Evolutionary conservation across 2,113 vertebrate species (phyloP).

Genomic region (Sturnira hondurensis): DNA sequence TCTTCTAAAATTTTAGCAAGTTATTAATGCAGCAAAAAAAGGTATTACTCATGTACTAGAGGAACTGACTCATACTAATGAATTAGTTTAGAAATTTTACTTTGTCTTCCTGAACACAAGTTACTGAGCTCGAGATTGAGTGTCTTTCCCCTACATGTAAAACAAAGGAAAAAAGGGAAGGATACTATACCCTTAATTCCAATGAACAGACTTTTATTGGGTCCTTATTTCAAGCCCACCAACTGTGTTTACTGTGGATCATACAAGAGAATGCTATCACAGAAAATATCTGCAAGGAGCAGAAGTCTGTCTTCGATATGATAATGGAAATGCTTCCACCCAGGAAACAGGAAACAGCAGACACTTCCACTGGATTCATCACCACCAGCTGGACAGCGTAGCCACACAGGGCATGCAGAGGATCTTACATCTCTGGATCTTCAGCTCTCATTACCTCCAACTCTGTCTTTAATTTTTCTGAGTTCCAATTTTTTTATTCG

Average conservation of each 20-base stretch:
- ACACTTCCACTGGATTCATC: not conserved
- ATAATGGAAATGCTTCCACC: not conserved
- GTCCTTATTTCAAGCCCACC: not conserved
- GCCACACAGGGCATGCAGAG: accelerated
- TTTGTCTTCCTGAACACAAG: not conserved
- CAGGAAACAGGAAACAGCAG: not conserved
- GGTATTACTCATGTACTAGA: not conserved
- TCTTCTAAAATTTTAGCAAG: constrained; percentile 67
- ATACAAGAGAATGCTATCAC: not conserved
- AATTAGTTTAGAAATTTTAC: constrained; percentile 35
- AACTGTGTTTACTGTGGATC: not conserved
- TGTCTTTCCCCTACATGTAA: not conserved
- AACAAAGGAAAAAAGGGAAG: not conserved
- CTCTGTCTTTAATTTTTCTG: not conserved
- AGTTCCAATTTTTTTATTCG: not conserved
- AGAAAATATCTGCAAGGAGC: not conserved
- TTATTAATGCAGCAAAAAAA: constrained; percentile 53
- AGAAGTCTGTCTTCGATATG: not conserved
- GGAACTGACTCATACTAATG: constrained; percentile 43
- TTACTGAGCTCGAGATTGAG: not conserved
- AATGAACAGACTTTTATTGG: not conserved
- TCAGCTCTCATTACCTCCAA: not conserved
- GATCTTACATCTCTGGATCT: not conserved
- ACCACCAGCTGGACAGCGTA: not conserved
- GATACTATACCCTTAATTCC: not conserved